Percentiles rank a stretch among this genome's conserved stretches.
Conservation (phyloP, 2,113 vertebrate species). For the Synodontis membranacea region DNA sequence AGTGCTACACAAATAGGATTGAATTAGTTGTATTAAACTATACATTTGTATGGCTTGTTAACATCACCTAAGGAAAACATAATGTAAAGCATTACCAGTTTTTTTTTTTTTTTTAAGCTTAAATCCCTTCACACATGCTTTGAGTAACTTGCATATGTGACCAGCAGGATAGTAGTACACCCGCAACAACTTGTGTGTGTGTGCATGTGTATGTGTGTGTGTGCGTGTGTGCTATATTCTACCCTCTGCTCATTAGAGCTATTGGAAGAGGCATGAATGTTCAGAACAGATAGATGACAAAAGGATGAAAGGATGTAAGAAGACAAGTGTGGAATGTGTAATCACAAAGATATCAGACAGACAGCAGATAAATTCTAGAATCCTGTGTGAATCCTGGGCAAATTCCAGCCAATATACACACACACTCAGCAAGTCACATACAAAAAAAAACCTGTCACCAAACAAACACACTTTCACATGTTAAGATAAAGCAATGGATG, state of each 20-base stretch:
- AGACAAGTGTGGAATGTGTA: slow-evolving; percentile 29
- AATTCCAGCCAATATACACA: slow-evolving; percentile 13
- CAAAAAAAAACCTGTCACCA: slow-evolving; percentile 8
- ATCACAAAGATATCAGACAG: not conserved
- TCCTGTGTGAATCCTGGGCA: not conserved
- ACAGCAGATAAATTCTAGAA: slow-evolving; percentile 23
- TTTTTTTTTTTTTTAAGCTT: not conserved
- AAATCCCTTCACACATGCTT: not conserved
- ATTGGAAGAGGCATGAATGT: not conserved
- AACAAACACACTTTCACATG: not conserved
- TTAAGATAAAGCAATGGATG: not conserved
- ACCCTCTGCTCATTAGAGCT: slow-evolving; percentile 22
- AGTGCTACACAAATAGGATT: not conserved
- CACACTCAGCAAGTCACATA: not conserved
- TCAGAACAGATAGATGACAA: slow-evolving; percentile 20
- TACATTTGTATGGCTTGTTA: not conserved
- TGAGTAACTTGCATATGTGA: not conserved
- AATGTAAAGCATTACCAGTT: not conserved
- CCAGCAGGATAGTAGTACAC: not conserved
- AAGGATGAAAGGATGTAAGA: slow-evolving; percentile 30
- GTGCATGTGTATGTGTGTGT: not conserved
- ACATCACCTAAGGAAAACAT: not conserved
- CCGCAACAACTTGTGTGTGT: not conserved
- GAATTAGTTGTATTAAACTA: not conserved
- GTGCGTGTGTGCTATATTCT: not conserved